phyloP scores from a whole-genome alignment of 1,140 invertebrate species.

The Leptopilina clavipes region DNA sequence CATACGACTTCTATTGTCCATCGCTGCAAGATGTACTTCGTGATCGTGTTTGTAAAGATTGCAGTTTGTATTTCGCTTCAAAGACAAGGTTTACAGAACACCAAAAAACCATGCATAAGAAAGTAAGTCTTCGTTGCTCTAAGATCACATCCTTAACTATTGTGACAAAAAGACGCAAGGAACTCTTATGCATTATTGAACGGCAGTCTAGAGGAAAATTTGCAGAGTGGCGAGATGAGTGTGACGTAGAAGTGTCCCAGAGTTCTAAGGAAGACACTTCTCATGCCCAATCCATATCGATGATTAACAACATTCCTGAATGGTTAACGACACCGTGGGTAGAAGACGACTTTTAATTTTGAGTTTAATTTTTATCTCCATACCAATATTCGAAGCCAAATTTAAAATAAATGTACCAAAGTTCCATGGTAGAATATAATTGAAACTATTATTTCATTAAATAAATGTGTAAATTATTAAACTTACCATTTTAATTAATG shows the following conservation, averaged over 20 bases:
- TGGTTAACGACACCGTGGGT: not conserved
- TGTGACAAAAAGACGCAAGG: slow-evolving; percentile 14
- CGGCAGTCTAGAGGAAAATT: slow-evolving; percentile 24
- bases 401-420: not conserved
- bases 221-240: slow-evolving; percentile 27
- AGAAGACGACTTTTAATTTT: not conserved
- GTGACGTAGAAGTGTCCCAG: not conserved
- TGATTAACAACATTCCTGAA: not conserved
- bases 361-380: not conserved
- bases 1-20: slow-evolving; percentile 41
- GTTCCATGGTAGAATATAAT: too few relatives aligned
- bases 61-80: slow-evolving; percentile 36
- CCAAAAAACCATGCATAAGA: slow-evolving; percentile 25
- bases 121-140: not conserved
- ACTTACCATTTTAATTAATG: too few relatives aligned
- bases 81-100: slow-evolving; percentile 31
- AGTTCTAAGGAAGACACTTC: not conserved
- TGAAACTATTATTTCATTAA: too few relatives aligned
- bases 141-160: slow-evolving; percentile 35
- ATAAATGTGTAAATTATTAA: too few relatives aligned
- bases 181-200: slow-evolving; percentile 39
- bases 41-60: slow-evolving; percentile 35
- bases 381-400: not conserved
- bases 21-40: slow-evolving; percentile 35
- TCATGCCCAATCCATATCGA: not conserved